phyloP scores from a whole-genome alignment of 2,797 vertebrate species.

The Lithobates pipiens region DNA sequence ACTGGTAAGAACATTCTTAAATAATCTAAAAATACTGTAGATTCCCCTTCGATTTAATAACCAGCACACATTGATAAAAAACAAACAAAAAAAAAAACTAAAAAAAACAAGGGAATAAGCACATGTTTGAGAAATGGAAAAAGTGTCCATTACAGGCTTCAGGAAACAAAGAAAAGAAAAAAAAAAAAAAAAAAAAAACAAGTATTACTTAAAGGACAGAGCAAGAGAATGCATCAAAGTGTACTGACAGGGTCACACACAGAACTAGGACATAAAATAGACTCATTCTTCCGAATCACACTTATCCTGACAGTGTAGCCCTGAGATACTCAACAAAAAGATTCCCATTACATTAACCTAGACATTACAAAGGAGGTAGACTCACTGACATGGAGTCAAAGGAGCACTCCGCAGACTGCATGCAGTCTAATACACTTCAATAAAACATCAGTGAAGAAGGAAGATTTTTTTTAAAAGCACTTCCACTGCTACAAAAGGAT shows the following conservation, averaged over 20 bases:
- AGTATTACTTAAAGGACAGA: slow-evolving; percentile 36
- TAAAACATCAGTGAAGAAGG: slow-evolving; percentile 22
- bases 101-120: background rate
- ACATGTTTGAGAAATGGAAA: background rate
- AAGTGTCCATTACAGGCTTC: slow-evolving; percentile 16
- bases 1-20: too few relatives aligned
- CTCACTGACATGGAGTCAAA: slow-evolving; percentile 34
- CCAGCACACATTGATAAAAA: background rate
- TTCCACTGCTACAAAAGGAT: slow-evolving; percentile 14
- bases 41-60: background rate
- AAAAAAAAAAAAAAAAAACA: slow-evolving; percentile 25
- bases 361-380: slow-evolving; percentile 47
- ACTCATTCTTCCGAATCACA: slow-evolving; percentile 47
- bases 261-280: slow-evolving; percentile 50
- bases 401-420: slow-evolving; percentile 14
- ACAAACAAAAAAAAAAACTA: too few relatives aligned
- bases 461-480: slow-evolving; percentile 23
- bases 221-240: slow-evolving; percentile 52
- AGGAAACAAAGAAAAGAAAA: slow-evolving; percentile 6
- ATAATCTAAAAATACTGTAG: background rate
- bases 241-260: slow-evolving; percentile 47
- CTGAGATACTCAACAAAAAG: slow-evolving; percentile 50
- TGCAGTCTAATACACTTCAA: slow-evolving; percentile 25
- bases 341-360: slow-evolving; percentile 48
- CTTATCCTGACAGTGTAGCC: slow-evolving; percentile 52